A percentile compares a stretch with the other conserved stretches of the same genome.
Evolutionary conservation across 2,888 invertebrate genomes (phyloP).

Genomic region (Lomographa bimaculata): DNA sequence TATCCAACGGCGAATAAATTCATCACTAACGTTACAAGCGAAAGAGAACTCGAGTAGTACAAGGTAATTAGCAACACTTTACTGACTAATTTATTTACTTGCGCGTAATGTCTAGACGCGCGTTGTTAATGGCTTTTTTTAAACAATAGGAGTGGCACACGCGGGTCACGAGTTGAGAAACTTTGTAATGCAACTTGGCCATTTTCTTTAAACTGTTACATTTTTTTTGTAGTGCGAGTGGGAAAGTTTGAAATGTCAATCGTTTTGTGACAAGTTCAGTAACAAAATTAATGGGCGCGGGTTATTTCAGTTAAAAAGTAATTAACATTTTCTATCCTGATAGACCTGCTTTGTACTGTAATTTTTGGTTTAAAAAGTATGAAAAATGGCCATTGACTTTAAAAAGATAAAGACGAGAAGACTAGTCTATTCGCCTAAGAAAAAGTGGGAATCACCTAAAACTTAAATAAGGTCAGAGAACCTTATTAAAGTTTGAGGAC

Average conservation of each 20-base stretch:
- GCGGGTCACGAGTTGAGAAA: constrained; percentile 42
- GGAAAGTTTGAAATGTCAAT: constrained; percentile 8
- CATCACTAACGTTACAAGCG: constrained; percentile 48
- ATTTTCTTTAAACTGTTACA: constrained; percentile 5
- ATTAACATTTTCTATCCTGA: too few relatives aligned
- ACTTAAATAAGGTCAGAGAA: too few relatives aligned
- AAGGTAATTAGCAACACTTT: constrained; percentile 64
- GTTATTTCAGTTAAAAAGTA: too few relatives aligned
- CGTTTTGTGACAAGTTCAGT: too few relatives aligned
- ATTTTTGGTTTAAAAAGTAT: too few relatives aligned
- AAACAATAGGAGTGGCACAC: constrained; percentile 54
- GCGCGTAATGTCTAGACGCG: constrained; percentile 64
- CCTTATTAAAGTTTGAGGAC: too few relatives aligned
- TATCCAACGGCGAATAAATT: constrained; percentile 43
- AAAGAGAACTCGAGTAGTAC: constrained; percentile 56
- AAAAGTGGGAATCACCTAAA: too few relatives aligned
- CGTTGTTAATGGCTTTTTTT: constrained; percentile 58
- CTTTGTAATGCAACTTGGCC: constrained; percentile 22
- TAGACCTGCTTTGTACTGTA: too few relatives aligned
- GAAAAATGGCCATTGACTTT: too few relatives aligned
- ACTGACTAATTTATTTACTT: constrained; percentile 70
- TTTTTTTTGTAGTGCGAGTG: constrained; percentile 3
- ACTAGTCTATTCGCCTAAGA: too few relatives aligned
- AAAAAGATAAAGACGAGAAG: too few relatives aligned
- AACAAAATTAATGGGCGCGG: too few relatives aligned